Conservation (phyloP, 2,888 invertebrate species). For the Copidosoma aretas region DNA sequence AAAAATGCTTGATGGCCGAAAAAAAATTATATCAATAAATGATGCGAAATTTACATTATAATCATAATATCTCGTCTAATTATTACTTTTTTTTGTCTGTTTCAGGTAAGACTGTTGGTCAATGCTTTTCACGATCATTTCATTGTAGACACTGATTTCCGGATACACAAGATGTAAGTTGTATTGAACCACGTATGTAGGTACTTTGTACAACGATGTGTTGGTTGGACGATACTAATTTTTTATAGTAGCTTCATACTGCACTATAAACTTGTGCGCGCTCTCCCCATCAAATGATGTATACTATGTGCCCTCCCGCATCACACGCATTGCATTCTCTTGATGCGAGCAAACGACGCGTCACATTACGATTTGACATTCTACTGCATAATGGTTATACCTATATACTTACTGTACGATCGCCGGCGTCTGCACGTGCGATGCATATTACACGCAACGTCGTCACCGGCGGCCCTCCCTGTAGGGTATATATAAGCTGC, state of each 20-base stretch:
- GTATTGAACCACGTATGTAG: background rate
- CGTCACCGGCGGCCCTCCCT: background rate
- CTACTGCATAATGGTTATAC: no score
- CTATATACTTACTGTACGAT: no score
- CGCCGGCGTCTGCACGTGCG: conserved; percentile 16
- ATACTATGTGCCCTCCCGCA: background rate
- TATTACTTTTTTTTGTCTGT: conserved; percentile 15
- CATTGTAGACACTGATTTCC: conserved; percentile 2
- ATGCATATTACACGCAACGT: conserved; percentile 3
- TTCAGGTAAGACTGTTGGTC: conserved; percentile 27
- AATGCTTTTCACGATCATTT: background rate
- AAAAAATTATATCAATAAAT: no score
- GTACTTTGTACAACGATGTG: conserved; percentile 4
- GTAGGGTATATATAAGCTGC: no score
- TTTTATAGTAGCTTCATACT: conserved; percentile 19
- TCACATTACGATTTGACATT: conserved; percentile 14
- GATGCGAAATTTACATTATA: no score
- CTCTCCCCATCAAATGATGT: background rate
- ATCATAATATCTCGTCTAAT: background rate
- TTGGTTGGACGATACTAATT: no score
- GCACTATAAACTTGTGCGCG: no score
- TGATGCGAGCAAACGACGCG: background rate
- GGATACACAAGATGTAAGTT: background rate
- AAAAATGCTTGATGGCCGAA: no score
- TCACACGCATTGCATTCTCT: no score